Evolutionary conservation across 92 coral and sea anemone genomes (phyloP).

Genomic region (Palythoa heliodiscus): DNA sequence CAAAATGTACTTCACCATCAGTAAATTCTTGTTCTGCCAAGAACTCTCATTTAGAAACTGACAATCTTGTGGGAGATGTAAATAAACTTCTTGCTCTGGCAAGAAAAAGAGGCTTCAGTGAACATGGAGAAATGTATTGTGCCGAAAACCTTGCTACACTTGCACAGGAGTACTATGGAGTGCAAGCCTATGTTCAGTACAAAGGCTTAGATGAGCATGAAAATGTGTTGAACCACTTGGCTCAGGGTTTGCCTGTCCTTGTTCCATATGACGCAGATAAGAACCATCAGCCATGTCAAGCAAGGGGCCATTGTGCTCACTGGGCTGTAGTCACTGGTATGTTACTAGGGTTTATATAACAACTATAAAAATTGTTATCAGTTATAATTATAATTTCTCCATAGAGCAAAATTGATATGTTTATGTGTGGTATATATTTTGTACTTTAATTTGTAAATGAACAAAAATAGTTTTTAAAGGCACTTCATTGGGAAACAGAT

Average conservation of each 20-base stretch:
- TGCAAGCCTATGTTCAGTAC: slow-evolving; percentile 48
- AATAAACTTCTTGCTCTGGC: slow-evolving; percentile 67
- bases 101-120: slow-evolving; percentile 61
- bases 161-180: slow-evolving; percentile 73
- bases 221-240: slow-evolving; percentile 56
- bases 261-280: slow-evolving; percentile 94
- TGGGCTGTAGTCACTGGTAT: slow-evolving; percentile 97
- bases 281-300: slow-evolving; percentile 89
- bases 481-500: too few species aligned
- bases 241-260: slow-evolving; percentile 73
- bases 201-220: slow-evolving; percentile 61
- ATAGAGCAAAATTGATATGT: too few species aligned
- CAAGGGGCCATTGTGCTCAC: slow-evolving; percentile 84
- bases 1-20: not conserved
- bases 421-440: too few species aligned
- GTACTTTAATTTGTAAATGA: too few species aligned
- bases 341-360: not conserved
- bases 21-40: not conserved
- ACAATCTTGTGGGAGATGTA: slow-evolving; percentile 53
- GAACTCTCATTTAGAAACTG: not conserved
- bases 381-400: too few species aligned
- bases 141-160: slow-evolving; percentile 75
- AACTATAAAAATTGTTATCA: too few species aligned
- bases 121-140: slow-evolving; percentile 91
- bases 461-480: too few species aligned